A percentile compares a stretch with the other conserved stretches of the same genome.
These are phyloP conservation scores for Alouatta palliata DNA, from an alignment of 2,113 vertebrate species.

Conservation along the genomic window DNA sequence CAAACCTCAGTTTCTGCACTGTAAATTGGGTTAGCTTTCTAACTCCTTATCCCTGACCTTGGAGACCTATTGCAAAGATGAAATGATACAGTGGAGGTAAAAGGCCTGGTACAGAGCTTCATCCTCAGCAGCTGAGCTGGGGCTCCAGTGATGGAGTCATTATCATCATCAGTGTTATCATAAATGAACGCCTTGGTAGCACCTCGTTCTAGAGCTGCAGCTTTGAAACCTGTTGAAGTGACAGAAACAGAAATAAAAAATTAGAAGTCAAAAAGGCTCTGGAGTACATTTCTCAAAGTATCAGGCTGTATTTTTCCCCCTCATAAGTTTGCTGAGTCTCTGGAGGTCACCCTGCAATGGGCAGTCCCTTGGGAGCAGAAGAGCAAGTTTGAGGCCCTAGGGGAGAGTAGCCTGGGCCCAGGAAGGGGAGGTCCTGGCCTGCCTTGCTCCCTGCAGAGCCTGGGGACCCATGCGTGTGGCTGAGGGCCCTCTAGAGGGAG, in stretches of 20 bases:
- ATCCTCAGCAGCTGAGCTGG: background rate
- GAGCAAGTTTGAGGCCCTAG: background rate
- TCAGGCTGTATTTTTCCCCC: background rate
- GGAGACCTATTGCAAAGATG: background rate
- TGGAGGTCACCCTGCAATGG: background rate
- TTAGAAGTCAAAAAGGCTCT: background rate
- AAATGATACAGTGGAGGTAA: background rate
- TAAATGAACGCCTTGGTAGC: background rate
- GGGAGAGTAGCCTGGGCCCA: background rate
- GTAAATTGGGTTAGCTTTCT: accelerated
- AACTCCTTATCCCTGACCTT: accelerated
- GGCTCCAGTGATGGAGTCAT: accelerated
- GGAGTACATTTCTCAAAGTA: background rate
- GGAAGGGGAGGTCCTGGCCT: background rate
- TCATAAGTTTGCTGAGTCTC: background rate
- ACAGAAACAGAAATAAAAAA: background rate
- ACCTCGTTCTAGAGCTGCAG: background rate
- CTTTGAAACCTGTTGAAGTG: background rate
- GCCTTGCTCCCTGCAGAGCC: background rate
- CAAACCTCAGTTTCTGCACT: background rate
- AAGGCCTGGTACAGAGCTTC: background rate
- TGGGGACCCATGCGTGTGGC: background rate
- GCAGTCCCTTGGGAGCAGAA: background rate
- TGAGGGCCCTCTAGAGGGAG: slow-evolving; percentile 34
- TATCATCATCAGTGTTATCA: background rate